Percentiles rank a stretch among this genome's conserved stretches.
These are phyloP conservation scores for Discoglossus pictus DNA, from an alignment of 2,797 vertebrate genomes.

Conservation along the genomic window DNA sequence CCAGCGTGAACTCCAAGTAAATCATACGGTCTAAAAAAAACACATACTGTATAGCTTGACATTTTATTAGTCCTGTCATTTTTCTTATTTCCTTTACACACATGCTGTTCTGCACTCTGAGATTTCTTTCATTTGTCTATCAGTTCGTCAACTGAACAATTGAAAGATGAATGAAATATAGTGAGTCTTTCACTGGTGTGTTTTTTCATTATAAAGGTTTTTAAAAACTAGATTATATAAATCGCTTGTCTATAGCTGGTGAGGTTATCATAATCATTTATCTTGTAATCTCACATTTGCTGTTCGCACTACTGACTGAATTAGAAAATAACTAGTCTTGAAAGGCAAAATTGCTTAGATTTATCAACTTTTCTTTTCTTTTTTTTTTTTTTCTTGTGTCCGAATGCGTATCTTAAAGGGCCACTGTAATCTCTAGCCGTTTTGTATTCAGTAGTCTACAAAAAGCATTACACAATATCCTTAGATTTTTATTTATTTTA, in stretches of 20 bases:
- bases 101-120: conserved; percentile 27
- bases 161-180: too few relatives aligned
- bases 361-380: too few relatives aligned
- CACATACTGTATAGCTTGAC: conserved; percentile 25
- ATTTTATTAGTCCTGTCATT: conserved; percentile 28
- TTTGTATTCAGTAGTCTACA: too few relatives aligned
- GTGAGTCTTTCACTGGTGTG: conserved; percentile 10
- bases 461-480: too few relatives aligned
- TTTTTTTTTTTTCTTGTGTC: too few relatives aligned
- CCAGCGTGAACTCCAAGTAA: conserved; percentile 21
- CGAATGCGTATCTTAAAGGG: too few relatives aligned
- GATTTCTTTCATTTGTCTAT: conserved; percentile 29
- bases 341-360: neutral
- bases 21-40: conserved; percentile 15
- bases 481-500: too few relatives aligned
- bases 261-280: conserved; percentile 11
- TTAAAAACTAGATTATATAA: conserved; percentile 15
- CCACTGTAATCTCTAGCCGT: too few relatives aligned
- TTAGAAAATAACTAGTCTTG: conserved; percentile 7
- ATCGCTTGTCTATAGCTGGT: conserved; percentile 26
- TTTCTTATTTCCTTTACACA: conserved; percentile 24
- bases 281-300: neutral
- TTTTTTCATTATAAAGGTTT: conserved; percentile 37
- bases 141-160: conserved; percentile 36
- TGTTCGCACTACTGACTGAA: conserved; percentile 1